Conservation (phyloP, 2,888 invertebrate species). For the Amaurobius ferox region DNA sequence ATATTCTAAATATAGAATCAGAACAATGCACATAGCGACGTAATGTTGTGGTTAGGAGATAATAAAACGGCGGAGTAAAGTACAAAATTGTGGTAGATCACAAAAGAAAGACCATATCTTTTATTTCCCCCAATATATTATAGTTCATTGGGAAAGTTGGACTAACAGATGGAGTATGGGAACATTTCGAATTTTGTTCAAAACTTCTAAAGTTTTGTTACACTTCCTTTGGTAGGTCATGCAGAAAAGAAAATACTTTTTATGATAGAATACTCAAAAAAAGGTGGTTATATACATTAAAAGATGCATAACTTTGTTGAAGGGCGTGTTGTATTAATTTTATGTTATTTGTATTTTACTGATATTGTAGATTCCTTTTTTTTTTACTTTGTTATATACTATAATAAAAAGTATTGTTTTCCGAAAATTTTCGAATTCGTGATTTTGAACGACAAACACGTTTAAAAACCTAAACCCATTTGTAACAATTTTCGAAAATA, state of each 20-base stretch:
- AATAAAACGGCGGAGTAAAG: not conserved
- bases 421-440: no score
- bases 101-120: constrained; percentile 15
- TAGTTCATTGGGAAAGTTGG: constrained; percentile 32
- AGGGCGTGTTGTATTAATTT: no score
- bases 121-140: not conserved
- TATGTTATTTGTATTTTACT: no score
- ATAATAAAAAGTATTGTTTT: no score
- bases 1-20: constrained; percentile 41
- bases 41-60: constrained; percentile 40
- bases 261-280: no score
- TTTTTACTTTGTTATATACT: no score
- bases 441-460: no score
- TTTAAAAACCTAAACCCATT: no score
- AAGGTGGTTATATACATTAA: no score
- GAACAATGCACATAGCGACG: constrained; percentile 11
- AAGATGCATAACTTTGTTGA: no score
- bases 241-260: not conserved
- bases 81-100: constrained; percentile 58
- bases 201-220: not conserved
- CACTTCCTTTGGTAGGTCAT: not conserved
- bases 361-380: no score
- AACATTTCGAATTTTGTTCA: not conserved
- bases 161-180: constrained; percentile 37
- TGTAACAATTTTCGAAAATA: no score